phyloP scores from a whole-genome alignment of 2,113 vertebrate species.

The Emydocephalus ijimae region DNA sequence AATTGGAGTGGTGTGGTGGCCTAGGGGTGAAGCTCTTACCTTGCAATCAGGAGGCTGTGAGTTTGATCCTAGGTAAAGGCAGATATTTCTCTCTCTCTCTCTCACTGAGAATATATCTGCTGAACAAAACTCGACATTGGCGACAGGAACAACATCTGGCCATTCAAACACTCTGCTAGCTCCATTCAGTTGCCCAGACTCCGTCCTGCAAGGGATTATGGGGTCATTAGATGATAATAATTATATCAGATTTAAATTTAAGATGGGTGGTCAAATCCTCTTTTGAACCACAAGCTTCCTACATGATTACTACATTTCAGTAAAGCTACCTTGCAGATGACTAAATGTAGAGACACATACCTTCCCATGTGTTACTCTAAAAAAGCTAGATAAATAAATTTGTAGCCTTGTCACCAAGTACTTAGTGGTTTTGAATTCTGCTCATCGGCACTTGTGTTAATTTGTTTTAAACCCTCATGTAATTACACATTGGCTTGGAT shows the following conservation, averaged over 20 bases:
- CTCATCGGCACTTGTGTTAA: not conserved
- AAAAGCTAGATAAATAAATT: not conserved
- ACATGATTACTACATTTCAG: not conserved
- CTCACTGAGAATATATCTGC: too few relatives aligned
- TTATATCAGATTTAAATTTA: not conserved
- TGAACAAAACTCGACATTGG: too few relatives aligned
- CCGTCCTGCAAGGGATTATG: too few relatives aligned
- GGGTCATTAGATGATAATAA: not conserved
- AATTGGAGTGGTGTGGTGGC: not conserved
- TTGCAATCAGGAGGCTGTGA: too few relatives aligned
- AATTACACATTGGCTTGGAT: not conserved
- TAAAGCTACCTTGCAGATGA: not conserved
- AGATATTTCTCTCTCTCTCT: too few relatives aligned
- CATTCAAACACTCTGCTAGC: too few relatives aligned
- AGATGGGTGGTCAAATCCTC: not conserved
- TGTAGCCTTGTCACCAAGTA: not conserved
- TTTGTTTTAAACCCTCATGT: not conserved
- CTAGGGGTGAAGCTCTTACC: too few relatives aligned
- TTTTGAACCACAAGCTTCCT: not conserved
- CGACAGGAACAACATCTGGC: too few relatives aligned
- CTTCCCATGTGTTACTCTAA: not conserved
- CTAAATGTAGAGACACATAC: not conserved
- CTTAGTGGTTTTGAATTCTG: not conserved
- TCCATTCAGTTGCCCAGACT: too few relatives aligned
- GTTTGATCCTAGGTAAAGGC: too few relatives aligned